These are phyloP conservation scores for Petrophora chlorosata DNA, from an alignment of 2,888 invertebrate species.

Conservation along the genomic window DNA sequence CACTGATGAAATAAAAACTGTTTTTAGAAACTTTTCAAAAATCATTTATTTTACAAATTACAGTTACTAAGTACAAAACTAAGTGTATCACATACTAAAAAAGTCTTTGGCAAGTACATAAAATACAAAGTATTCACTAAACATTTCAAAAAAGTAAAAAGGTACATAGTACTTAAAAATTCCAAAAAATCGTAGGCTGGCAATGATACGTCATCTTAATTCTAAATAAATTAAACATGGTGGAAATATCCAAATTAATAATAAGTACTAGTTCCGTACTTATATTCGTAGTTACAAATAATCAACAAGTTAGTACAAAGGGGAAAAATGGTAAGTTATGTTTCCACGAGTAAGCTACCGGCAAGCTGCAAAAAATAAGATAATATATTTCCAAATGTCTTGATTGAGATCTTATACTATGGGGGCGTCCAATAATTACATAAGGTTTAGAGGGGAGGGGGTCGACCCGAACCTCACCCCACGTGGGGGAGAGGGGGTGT, in stretches of 20 bases:
- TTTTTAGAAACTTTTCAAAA: conserved; percentile 39
- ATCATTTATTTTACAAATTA: conserved; percentile 62
- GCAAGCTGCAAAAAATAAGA: background rate
- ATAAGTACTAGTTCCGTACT: no score
- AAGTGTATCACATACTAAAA: conserved; percentile 80
- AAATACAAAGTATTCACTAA: conserved; percentile 50
- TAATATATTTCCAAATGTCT: background rate
- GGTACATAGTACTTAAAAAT: conserved; percentile 23
- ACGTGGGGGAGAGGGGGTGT: no score
- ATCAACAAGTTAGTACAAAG: no score
- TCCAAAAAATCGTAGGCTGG: background rate
- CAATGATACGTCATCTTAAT: conserved; percentile 4
- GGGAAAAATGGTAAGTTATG: no score
- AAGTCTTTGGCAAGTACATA: conserved; percentile 80
- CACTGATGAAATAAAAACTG: conserved; percentile 28
- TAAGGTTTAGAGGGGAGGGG: no score
- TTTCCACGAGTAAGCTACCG: background rate
- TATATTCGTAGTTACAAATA: no score
- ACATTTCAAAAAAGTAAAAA: conserved; percentile 42
- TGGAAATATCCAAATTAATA: no score
- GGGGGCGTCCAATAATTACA: no score
- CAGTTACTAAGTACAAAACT: conserved; percentile 74
- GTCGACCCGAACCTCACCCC: no score
- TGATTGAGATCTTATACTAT: background rate
- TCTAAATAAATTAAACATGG: conserved; percentile 12